These are phyloP conservation scores for Phania funesta DNA, from an alignment of 2,888 invertebrate genomes.

Conservation along the genomic window DNA sequence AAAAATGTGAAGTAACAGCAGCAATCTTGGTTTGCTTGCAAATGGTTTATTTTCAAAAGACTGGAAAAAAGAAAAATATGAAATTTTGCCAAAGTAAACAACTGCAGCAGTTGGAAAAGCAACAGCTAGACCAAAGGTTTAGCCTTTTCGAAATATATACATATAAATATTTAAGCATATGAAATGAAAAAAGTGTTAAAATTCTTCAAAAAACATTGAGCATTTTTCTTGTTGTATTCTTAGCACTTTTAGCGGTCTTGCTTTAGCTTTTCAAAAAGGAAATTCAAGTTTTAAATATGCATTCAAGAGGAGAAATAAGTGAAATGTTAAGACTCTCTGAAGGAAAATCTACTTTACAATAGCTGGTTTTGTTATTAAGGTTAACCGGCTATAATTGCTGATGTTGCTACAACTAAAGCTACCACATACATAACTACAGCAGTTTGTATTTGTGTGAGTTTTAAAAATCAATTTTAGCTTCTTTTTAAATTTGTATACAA, in stretches of 20 bases:
- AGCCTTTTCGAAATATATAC: conserved; percentile 8
- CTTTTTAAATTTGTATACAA: too few relatives aligned
- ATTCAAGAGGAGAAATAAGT: not conserved
- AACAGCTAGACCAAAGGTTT: conserved; percentile 28
- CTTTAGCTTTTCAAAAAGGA: conserved; percentile 3
- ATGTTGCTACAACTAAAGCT: not conserved
- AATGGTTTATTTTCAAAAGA: conserved; percentile 3
- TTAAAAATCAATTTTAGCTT: conserved; percentile 31
- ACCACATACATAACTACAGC: not conserved
- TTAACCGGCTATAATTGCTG: conserved; percentile 13
- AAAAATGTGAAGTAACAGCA: not conserved
- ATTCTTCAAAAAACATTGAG: not conserved
- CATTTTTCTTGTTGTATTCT: not conserved
- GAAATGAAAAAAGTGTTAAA: conserved; percentile 35
- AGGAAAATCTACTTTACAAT: conserved; percentile 27
- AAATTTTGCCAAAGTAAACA: conserved; percentile 23
- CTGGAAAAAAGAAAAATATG: not conserved
- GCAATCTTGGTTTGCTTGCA: not conserved
- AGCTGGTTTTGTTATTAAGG: conserved; percentile 10
- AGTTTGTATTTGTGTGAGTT: conserved; percentile 3
- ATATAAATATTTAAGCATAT: conserved; percentile 35
- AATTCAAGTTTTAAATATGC: conserved; percentile 12
- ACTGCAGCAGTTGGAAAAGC: conserved; percentile 2
- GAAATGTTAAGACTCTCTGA: not conserved
- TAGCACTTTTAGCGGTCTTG: conserved; percentile 3